Base-by-base conservation (phyloP, 2,113 vertebrate species). In the Natator depressus region DNA sequence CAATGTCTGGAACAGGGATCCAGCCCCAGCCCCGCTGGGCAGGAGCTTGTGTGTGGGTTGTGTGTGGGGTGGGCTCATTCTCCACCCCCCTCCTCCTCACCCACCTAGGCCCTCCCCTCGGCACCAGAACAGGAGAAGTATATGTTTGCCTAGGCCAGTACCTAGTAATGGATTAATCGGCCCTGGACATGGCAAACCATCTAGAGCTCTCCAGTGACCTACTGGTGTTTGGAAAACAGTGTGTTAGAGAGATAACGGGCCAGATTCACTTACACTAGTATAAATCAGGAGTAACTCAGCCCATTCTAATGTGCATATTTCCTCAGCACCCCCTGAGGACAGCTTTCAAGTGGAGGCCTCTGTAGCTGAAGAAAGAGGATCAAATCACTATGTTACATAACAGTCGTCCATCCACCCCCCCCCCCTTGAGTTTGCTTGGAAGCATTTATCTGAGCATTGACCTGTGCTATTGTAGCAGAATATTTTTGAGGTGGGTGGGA, bases 381-480 rank as follows among this genome's bases (percentile, higher is more conserved):
- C 2, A 35, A 81, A 13, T n/a, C 65, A 47, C 49, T 93, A 29
- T 2, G 1, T 82, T 25, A 80, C 55, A 35, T 54, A 29, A 38
- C 42, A 42, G 42, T 42, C 42, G 42, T 42, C 42, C 5, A 5
- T 42, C 42, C 17, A 8, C 29, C 78, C 2, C 35, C 75, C 16
- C 50, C 31, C 72, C 11, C 16, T 75, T 2, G 25, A 3, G 24
- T 2, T 75, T 50, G 53, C 85, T 24, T 25, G 35, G 55, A 62
- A 82, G 76, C 57, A 91, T n/a, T 55, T 38, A 17, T 0, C 2
- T 1, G 22, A 6, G 3, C 75, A 4, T 31, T 31, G 1, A 29
- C 17, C 24, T 5, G 2, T 0, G 0, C 16, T 89, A 51, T 86
- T 31, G 27, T 46, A 13, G 24, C 0, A 1, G 79, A 47, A 38